phyloP scores from a whole-genome alignment of 2,113 vertebrate genomes.

The Phoxinus phoxinus region DNA sequence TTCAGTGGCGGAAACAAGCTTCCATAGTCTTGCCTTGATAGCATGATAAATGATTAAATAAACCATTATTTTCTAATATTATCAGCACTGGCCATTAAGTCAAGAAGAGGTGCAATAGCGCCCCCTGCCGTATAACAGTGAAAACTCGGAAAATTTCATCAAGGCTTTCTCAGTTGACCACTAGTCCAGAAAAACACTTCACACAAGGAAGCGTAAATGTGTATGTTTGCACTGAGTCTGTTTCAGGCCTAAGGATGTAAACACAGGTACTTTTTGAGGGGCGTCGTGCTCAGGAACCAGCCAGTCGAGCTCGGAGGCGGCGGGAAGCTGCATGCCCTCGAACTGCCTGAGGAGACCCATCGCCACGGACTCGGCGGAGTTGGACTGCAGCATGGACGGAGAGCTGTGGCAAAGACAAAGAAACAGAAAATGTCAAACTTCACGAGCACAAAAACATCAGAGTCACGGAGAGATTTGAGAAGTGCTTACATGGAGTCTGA shows the following conservation, averaged over 20 bases:
- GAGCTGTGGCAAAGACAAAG: conserved; percentile 70
- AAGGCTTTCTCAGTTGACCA: no score
- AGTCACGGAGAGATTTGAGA: not conserved
- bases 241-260: not conserved
- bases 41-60: no score
- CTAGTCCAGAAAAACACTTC: no score
- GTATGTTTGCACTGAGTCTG: no score
- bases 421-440: not conserved
- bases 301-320: conserved; percentile 96
- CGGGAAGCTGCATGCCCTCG: conserved; percentile 97
- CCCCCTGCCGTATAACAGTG: no score
- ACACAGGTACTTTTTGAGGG: conserved; percentile 87
- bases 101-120: no score
- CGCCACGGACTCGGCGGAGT: conserved; percentile 94
- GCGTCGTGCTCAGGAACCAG: conserved; percentile 94
- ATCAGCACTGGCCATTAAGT: no score
- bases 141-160: no score
- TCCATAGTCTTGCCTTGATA: no score
- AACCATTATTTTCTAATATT: no score
- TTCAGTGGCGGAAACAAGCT: no score
- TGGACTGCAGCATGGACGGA: conserved; percentile 88
- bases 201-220: no score
- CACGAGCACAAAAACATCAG: not conserved
- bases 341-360: conserved; percentile 98
- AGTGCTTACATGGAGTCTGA: conserved; percentile 84